phyloP scores from a whole-genome alignment of 2,888 invertebrate genomes.

The Cyclophora albipunctata region DNA sequence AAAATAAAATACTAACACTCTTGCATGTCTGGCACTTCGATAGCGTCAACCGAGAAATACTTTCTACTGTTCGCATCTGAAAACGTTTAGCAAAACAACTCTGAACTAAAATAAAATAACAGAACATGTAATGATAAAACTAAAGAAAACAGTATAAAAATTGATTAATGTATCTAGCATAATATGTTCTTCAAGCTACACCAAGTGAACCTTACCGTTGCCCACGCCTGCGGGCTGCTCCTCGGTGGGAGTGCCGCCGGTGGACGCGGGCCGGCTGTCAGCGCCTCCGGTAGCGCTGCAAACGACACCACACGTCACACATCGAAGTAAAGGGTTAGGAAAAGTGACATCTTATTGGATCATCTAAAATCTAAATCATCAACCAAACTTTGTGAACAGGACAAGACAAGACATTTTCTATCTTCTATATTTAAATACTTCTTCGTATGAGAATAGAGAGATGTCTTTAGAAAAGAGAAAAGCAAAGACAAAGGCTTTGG shows the following conservation, averaged over 20 bases:
- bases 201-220: slow-evolving; percentile 43
- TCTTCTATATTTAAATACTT: too few relatives aligned
- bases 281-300: slow-evolving; percentile 92
- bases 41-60: slow-evolving; percentile 56
- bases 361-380: too few relatives aligned
- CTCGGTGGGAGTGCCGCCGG: slow-evolving; percentile 85
- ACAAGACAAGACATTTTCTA: too few relatives aligned
- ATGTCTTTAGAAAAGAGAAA: too few relatives aligned
- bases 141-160: slow-evolving; percentile 17
- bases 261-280: slow-evolving; percentile 88
- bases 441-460: too few relatives aligned
- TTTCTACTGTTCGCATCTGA: slow-evolving; percentile 56
- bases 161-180: too few relatives aligned
- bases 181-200: too few relatives aligned
- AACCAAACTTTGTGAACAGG: too few relatives aligned
- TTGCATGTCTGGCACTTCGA: slow-evolving; percentile 67
- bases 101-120: slow-evolving; percentile 26
- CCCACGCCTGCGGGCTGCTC: slow-evolving; percentile 88
- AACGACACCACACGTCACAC: slow-evolving; percentile 22
- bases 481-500: too few relatives aligned
- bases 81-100: slow-evolving; percentile 40
- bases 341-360: too few relatives aligned
- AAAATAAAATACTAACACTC: slow-evolving; percentile 60
- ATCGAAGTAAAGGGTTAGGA: too few relatives aligned
- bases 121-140: slow-evolving; percentile 4